phyloP scores from a whole-genome alignment of 2,113 vertebrate species.

The Castor canadensis region DNA sequence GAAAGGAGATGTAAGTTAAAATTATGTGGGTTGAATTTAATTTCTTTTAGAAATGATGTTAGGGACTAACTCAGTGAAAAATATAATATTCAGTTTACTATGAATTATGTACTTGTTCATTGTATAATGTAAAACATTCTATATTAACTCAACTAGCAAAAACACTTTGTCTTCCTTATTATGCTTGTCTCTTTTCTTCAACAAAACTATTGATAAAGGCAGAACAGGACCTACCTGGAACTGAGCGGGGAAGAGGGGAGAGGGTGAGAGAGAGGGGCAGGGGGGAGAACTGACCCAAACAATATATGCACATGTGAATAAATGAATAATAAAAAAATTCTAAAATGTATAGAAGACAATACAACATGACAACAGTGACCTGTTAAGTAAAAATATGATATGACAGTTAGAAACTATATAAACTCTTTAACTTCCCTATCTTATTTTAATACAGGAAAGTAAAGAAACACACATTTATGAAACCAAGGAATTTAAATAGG shows the following conservation, averaged over 20 bases:
- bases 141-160: too few species aligned
- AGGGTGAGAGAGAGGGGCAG: too few species aligned
- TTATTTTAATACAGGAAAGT: conserved; percentile 20
- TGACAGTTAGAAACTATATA: neutral
- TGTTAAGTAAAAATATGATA: neutral
- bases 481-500: conserved; percentile 19
- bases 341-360: neutral
- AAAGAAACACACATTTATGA: neutral
- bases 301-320: too few species aligned
- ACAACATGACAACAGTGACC: neutral
- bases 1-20: neutral
- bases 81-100: neutral
- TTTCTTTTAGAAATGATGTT: conserved; percentile 10
- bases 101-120: neutral
- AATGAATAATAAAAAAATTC: too few species aligned
- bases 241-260: too few species aligned
- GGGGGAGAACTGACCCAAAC: too few species aligned
- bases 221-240: too few species aligned
- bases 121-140: neutral
- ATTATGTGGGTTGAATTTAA: neutral
- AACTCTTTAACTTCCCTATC: neutral
- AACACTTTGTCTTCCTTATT: too few species aligned
- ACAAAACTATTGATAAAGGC: too few species aligned
- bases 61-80: neutral
- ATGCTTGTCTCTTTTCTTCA: too few species aligned